phyloP scores from a whole-genome alignment of 2,888 invertebrate genomes.

The Nipponacmea schrenckii region DNA sequence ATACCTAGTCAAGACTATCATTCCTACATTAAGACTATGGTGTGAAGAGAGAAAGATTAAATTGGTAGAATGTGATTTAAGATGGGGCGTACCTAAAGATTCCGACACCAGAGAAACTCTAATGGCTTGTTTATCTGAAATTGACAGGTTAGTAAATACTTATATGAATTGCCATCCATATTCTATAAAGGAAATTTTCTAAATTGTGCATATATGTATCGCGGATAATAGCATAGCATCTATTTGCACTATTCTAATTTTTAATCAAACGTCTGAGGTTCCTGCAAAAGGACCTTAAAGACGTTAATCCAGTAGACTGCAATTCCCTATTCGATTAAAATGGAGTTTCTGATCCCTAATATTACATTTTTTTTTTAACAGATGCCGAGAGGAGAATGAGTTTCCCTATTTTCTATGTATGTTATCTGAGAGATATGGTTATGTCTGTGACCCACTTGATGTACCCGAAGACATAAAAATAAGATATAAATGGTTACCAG shows the following conservation, averaged over 20 bases:
- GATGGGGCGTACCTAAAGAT: conserved; percentile 46
- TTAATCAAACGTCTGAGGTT: too few species aligned
- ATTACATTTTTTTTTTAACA: not conserved
- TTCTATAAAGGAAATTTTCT: too few species aligned
- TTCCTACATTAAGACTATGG: conserved; percentile 39
- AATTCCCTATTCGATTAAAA: too few species aligned
- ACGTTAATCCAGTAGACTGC: too few species aligned
- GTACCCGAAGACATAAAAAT: conserved; percentile 34
- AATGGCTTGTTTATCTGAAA: conserved; percentile 39
- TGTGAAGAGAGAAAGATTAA: conserved; percentile 34
- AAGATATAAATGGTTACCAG: conserved; percentile 43
- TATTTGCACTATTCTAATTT: too few species aligned
- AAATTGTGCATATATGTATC: too few species aligned
- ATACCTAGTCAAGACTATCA: conserved; percentile 30
- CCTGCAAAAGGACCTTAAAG: too few species aligned
- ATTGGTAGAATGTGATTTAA: conserved; percentile 43
- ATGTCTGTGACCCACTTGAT: conserved; percentile 33
- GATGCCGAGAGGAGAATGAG: conserved; percentile 44
- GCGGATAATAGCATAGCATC: too few species aligned
- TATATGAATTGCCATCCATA: too few species aligned
- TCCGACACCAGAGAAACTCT: conserved; percentile 39
- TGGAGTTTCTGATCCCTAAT: not conserved
- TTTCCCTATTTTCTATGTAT: conserved; percentile 47
- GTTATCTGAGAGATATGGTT: conserved; percentile 44
- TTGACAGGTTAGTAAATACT: conserved; percentile 33